Evolutionary conservation across 1,140 invertebrate genomes (phyloP).

Genomic region (Archivesica marissinica): DNA sequence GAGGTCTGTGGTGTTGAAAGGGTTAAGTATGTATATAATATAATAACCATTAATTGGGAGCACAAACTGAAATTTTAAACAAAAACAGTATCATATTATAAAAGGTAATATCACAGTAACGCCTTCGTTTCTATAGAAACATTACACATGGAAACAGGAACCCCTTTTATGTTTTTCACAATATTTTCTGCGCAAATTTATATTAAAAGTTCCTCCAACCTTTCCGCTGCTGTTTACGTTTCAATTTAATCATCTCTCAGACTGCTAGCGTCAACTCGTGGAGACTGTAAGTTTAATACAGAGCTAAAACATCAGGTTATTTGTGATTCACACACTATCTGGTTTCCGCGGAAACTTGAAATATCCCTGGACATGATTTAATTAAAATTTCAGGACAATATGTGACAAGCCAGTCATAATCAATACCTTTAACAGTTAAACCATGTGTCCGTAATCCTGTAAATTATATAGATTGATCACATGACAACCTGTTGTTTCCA

Average conservation of each 20-base stretch:
- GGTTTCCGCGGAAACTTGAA: conserved; percentile 28
- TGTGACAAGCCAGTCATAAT: conserved; percentile 15
- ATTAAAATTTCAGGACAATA: conserved; percentile 48
- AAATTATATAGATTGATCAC: conserved; percentile 61
- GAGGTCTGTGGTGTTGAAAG: too few relatives aligned
- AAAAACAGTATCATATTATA: too few relatives aligned
- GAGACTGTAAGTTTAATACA: conserved; percentile 8
- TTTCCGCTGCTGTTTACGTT: neutral
- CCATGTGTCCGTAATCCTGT: conserved; percentile 42
- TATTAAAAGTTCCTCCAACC: neutral
- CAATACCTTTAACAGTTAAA: conserved; percentile 51
- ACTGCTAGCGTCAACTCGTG: neutral
- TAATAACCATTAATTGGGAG: too few relatives aligned
- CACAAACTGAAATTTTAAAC: too few relatives aligned
- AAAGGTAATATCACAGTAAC: too few relatives aligned
- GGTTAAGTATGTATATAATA: too few relatives aligned
- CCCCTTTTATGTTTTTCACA: too few relatives aligned
- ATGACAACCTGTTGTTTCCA: conserved; percentile 44
- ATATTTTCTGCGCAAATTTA: neutral
- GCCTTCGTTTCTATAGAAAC: too few relatives aligned
- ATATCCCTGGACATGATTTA: conserved; percentile 40
- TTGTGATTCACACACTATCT: neutral
- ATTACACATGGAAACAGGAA: too few relatives aligned
- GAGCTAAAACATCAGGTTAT: neutral
- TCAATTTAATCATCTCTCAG: conserved; percentile 25